Evolutionary conservation across 2,888 invertebrate species (phyloP).

Genomic region (Caenorhabditis wallacei): DNA sequence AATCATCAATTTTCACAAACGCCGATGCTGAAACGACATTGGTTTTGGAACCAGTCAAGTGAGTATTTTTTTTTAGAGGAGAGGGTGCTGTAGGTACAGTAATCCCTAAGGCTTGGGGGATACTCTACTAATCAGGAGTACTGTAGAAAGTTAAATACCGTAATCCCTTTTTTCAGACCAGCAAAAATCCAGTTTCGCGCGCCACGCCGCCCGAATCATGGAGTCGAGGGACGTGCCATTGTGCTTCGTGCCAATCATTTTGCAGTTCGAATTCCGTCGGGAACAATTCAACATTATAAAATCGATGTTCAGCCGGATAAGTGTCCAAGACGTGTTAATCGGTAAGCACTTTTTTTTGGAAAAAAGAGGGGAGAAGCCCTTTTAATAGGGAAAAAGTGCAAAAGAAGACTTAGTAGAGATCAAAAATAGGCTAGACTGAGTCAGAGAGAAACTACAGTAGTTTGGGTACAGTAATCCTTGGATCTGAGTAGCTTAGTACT

Average conservation of each 20-base stretch:
- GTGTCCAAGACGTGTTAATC: slow-evolving; percentile 95
- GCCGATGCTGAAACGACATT: not conserved
- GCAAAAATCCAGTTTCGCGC: slow-evolving; percentile 90
- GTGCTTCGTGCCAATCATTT: slow-evolving; percentile 98
- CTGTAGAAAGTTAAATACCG: too few relatives aligned
- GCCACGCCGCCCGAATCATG: slow-evolving; percentile 96
- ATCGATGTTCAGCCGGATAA: slow-evolving; percentile 99
- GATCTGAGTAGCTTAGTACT: too few relatives aligned
- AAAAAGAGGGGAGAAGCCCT: not conserved
- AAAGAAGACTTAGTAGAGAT: not conserved
- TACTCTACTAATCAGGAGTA: too few relatives aligned
- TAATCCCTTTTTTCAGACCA: too few relatives aligned
- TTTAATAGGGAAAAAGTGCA: not conserved
- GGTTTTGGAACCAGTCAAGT: not conserved
- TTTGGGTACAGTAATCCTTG: too few relatives aligned
- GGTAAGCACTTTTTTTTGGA: slow-evolving; percentile 80
- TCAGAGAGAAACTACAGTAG: too few relatives aligned
- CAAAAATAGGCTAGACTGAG: too few relatives aligned
- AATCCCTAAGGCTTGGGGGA: too few relatives aligned
- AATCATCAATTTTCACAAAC: not conserved
- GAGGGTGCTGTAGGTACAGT: too few relatives aligned
- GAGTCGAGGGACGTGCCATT: slow-evolving; percentile 96
- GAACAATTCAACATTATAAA: slow-evolving; percentile 99
- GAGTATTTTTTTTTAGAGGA: not conserved
- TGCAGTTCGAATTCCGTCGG: slow-evolving; percentile 97